Percentiles rank a stretch among this genome's conserved stretches.
Evolutionary conservation across 1,140 invertebrate species (phyloP).

Genomic region (Bombus superbus): DNA sequence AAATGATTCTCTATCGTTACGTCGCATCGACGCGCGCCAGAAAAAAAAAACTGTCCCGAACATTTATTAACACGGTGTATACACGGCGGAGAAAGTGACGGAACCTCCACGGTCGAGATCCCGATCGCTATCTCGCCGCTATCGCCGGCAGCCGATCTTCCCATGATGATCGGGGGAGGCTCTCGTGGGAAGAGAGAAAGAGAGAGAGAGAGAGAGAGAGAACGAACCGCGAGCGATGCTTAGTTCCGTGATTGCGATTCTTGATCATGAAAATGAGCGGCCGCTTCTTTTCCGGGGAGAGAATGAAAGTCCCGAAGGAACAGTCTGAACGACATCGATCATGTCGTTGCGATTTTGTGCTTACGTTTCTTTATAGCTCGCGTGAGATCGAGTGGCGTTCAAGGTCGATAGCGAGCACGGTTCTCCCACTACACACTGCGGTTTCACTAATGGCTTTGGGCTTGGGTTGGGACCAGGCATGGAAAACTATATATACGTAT

Average conservation of each 20-base stretch:
- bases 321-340: constrained; percentile 8
- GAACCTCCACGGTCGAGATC: constrained; percentile 72
- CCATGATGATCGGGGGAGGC: constrained; percentile 67
- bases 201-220: constrained; percentile 50
- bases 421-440: background rate
- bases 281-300: constrained; percentile 31
- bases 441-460: background rate
- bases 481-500: background rate
- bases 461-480: background rate
- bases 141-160: constrained; percentile 76
- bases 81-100: constrained; percentile 79
- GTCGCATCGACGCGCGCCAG: background rate
- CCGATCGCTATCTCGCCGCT: constrained; percentile 76
- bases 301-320: constrained; percentile 42
- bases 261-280: constrained; percentile 58
- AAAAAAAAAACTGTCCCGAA: constrained; percentile 9
- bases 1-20: background rate
- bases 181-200: constrained; percentile 73
- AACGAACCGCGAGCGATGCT: constrained; percentile 45
- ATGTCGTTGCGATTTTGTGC: background rate
- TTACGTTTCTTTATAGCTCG: background rate
- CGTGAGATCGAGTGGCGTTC: background rate
- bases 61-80: constrained; percentile 45
- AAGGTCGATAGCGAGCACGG: background rate
- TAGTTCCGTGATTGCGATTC: constrained; percentile 59